phyloP scores from a whole-genome alignment of 2,888 invertebrate genomes.

The Caenorhabditis japonica region DNA sequence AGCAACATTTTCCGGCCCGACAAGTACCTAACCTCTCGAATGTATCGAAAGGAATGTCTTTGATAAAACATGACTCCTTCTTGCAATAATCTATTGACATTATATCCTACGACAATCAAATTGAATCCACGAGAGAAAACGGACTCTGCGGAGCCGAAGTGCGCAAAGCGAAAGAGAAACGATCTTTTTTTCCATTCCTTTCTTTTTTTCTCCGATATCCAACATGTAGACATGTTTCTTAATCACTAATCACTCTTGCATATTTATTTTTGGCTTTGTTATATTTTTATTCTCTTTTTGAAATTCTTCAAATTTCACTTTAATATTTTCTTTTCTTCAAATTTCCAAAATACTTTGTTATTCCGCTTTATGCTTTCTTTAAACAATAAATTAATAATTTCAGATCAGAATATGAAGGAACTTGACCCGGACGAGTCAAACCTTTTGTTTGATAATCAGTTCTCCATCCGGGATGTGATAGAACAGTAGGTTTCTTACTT shows the following conservation, averaged over 20 bases:
- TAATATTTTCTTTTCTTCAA: slow-evolving; percentile 14
- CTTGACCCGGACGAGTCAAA: slow-evolving; percentile 56
- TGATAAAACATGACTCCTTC: slow-evolving; percentile 51
- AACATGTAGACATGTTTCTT: slow-evolving; percentile 82
- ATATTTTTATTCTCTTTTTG: too few species aligned
- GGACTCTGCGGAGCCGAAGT: slow-evolving; percentile 23
- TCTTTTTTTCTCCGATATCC: slow-evolving; percentile 25
- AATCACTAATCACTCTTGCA: slow-evolving; percentile 63
- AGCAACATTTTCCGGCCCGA: slow-evolving; percentile 4
- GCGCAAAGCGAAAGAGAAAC: slow-evolving; percentile 14
- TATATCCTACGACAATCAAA: slow-evolving; percentile 33
- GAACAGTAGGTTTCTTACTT: slow-evolving; percentile 51
- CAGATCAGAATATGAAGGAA: slow-evolving; percentile 52
- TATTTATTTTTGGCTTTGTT: slow-evolving; percentile 11
- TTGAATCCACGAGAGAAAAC: slow-evolving; percentile 39
- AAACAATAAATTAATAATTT: neutral
- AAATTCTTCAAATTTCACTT: too few species aligned
- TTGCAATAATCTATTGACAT: slow-evolving; percentile 48
- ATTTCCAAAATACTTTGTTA: too few species aligned
- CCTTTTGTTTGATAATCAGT: slow-evolving; percentile 42
- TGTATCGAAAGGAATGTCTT: slow-evolving; percentile 22
- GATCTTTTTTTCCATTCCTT: neutral
- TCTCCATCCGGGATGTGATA: slow-evolving; percentile 46
- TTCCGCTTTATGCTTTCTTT: too few species aligned
- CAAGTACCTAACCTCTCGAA: slow-evolving; percentile 38